phyloP scores from a whole-genome alignment of 2,797 vertebrate genomes.

The Xenops minutus region DNA sequence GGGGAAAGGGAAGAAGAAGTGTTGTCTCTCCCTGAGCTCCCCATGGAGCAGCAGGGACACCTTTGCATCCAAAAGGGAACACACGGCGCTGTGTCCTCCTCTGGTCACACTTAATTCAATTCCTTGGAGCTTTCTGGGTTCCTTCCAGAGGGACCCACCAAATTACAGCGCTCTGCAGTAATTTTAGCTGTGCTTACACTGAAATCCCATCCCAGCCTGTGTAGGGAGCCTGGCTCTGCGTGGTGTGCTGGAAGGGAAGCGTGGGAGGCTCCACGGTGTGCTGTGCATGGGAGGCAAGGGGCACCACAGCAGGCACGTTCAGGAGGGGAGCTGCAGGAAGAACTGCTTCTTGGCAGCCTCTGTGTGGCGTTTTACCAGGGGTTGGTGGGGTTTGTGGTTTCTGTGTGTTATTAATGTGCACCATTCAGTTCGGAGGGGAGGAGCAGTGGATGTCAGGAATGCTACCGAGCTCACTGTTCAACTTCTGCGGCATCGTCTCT shows the following conservation, averaged over 20 bases:
- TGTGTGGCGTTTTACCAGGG: neutral
- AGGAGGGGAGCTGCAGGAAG: neutral
- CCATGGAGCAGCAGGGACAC: accelerated
- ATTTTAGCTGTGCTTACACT: neutral
- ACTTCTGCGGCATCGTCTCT: neutral
- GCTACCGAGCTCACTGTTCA: neutral
- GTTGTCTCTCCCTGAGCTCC: neutral
- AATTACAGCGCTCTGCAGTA: neutral
- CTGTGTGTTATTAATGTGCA: neutral
- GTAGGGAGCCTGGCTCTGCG: neutral
- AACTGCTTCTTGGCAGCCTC: neutral
- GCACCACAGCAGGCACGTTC: no score
- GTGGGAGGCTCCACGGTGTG: neutral
- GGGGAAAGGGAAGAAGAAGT: neutral
- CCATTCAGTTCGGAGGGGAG: neutral
- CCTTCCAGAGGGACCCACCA: neutral
- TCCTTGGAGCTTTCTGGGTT: neutral
- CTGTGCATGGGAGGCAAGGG: neutral
- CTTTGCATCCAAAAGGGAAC: accelerated
- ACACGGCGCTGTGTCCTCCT: accelerated
- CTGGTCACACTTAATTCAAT: neutral
- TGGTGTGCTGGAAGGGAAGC: no score
- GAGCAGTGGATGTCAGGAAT: neutral
- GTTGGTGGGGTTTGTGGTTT: neutral
- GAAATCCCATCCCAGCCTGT: neutral